Evolutionary conservation across 2,797 vertebrate species (phyloP).

Genomic region (Halcyon badia): DNA sequence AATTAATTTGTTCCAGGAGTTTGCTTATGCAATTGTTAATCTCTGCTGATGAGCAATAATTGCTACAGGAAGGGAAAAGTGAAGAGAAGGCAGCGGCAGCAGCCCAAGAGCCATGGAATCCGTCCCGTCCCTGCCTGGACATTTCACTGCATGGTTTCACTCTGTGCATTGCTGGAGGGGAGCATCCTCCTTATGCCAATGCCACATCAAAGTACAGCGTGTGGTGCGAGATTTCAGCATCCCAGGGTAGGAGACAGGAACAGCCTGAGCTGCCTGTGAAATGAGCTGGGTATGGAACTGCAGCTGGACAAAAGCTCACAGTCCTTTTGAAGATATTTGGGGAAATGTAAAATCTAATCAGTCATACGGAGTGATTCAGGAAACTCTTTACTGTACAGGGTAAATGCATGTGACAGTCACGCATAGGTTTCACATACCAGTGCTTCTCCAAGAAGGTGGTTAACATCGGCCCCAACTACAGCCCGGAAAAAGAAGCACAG

Average conservation of each 20-base stretch:
- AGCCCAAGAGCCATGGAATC: not conserved
- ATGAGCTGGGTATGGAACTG: not conserved
- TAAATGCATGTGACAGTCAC: not conserved
- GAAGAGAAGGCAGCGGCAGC: not conserved
- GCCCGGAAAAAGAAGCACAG: not conserved
- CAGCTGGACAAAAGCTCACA: not conserved
- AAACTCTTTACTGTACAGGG: not conserved
- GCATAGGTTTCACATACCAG: fast-evolving
- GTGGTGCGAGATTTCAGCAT: not conserved
- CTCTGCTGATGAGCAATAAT: slow-evolving; percentile 44
- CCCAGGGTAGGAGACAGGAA: not conserved
- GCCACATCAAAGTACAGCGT: slow-evolving; percentile 46
- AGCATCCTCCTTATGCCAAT: slow-evolving; percentile 29
- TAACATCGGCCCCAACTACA: not conserved
- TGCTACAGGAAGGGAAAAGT: slow-evolving; percentile 39
- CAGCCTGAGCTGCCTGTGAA: not conserved
- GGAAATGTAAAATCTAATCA: not conserved
- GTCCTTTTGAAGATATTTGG: not conserved
- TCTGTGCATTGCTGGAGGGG: not conserved
- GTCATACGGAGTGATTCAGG: not conserved
- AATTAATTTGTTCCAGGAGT: slow-evolving; percentile 3
- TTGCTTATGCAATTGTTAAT: slow-evolving; percentile 42
- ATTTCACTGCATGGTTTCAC: not conserved
- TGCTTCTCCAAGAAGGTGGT: not conserved
- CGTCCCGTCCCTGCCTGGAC: not conserved